Evolutionary conservation across 30 jellyfish, hydroid and myxozoan species (phyloP).

Genomic region (Aurelia sp.): DNA sequence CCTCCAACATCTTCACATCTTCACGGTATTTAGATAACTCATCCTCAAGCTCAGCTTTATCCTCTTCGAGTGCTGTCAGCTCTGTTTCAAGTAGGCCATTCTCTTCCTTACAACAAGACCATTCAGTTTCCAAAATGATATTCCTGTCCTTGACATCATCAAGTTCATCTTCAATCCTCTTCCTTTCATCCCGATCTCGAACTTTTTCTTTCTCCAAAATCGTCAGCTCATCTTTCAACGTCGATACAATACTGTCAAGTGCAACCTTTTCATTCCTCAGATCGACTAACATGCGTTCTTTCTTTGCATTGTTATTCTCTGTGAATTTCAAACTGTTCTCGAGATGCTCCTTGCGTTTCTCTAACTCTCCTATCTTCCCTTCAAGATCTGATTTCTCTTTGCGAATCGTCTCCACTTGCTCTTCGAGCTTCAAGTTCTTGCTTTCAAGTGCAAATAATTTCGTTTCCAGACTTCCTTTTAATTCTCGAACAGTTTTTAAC

Average conservation of each 20-base stretch:
- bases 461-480: conserved; percentile 85
- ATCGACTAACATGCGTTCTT: conserved; percentile 94
- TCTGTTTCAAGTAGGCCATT: conserved; percentile 97
- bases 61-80: conserved; percentile 97
- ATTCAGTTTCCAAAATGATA: conserved; percentile 96
- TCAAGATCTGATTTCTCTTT: conserved; percentile 80
- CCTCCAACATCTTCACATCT: conserved; percentile 99
- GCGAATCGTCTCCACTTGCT: conserved; percentile 62
- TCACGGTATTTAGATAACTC: conserved; percentile 93
- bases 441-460: conserved; percentile 77
- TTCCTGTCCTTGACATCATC: conserved; percentile 98
- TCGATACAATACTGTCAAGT: conserved; percentile 88
- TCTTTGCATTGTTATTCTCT: conserved; percentile 96
- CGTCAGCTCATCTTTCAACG: conserved; percentile 94
- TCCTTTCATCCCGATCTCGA: conserved; percentile 87
- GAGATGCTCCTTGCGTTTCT: conserved; percentile 67
- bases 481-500: conserved; percentile 86
- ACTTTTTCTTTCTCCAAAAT: conserved; percentile 87
- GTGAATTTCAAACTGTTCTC: conserved; percentile 78
- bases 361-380: conserved; percentile 78
- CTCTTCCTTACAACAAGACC: conserved; percentile 99
- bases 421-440: conserved; percentile 77
- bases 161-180: conserved; percentile 87
- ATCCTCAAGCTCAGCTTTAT: conserved; percentile 93
- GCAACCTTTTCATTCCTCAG: conserved; percentile 97